Evolutionary conservation across 2,797 vertebrate species (phyloP).

Genomic region (Hydrolagus colliei): DNA sequence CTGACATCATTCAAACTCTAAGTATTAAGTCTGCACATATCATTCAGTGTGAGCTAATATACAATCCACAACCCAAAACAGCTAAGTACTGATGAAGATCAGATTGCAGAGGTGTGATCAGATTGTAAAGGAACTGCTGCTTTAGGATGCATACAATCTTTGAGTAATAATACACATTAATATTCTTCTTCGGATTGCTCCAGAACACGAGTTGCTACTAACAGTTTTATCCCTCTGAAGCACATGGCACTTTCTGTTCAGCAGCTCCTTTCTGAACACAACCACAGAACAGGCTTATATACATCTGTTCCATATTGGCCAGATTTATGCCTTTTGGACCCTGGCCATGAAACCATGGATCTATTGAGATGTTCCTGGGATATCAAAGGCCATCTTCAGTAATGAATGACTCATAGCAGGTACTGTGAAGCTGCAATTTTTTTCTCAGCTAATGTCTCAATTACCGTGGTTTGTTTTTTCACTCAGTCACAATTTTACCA

Average conservation of each 20-base stretch:
- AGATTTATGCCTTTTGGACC: neutral
- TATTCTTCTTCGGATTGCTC: neutral
- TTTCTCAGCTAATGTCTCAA: neutral
- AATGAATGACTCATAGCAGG: neutral
- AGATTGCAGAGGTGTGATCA: neutral
- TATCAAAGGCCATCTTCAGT: neutral
- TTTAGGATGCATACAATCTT: neutral
- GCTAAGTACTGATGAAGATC: too few species aligned
- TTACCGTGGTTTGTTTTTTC: neutral
- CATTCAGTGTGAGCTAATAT: too few species aligned
- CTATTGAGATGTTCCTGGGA: neutral
- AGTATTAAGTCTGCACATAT: neutral
- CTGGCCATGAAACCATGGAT: neutral
- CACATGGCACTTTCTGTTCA: neutral
- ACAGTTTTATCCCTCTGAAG: neutral
- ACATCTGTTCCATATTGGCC: neutral
- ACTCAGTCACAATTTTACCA: neutral
- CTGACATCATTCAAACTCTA: neutral
- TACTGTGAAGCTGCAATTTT: neutral
- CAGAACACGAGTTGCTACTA: neutral
- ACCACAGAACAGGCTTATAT: neutral
- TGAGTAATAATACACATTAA: neutral
- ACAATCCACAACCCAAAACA: neutral
- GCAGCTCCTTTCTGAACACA: neutral
- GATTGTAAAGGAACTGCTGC: neutral